phyloP scores from a whole-genome alignment of 2,888 invertebrate genomes.

The Drosophila meridiana region DNA sequence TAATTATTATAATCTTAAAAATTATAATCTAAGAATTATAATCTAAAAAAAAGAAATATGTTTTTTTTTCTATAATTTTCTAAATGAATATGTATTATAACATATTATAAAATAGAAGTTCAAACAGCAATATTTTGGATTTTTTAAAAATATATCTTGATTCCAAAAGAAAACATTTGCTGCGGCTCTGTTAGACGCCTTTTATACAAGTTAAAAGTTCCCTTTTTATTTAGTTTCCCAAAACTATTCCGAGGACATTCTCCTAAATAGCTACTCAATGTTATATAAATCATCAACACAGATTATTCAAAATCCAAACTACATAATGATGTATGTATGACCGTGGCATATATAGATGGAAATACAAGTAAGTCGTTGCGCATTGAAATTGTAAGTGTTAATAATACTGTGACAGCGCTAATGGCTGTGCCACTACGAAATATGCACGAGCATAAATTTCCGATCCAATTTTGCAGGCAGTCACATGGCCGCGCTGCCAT shows the following conservation, averaged over 20 bases:
- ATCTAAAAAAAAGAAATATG: no score
- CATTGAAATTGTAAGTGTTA: conserved; percentile 34
- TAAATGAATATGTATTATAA: no score
- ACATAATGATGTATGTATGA: neutral
- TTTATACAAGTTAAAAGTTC: neutral
- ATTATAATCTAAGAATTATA: no score
- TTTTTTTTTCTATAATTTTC: no score
- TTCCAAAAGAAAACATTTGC: neutral
- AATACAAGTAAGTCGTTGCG: neutral
- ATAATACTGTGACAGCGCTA: conserved; percentile 22
- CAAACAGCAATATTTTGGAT: no score
- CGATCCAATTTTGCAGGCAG: conserved; percentile 59
- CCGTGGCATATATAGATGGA: neutral
- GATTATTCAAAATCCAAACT: neutral
- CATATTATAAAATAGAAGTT: no score
- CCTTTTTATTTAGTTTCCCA: no score
- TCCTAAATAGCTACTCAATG: neutral
- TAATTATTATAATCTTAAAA: no score
- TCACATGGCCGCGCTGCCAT: conserved; percentile 46
- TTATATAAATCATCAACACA: neutral
- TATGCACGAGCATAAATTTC: conserved; percentile 67
- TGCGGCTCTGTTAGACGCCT: neutral
- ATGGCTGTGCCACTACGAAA: conserved; percentile 54
- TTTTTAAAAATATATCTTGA: neutral
- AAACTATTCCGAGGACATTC: neutral